These are phyloP conservation scores for Xiphophorus hellerii DNA, from an alignment of 2,113 vertebrate species.

Conservation along the genomic window DNA sequence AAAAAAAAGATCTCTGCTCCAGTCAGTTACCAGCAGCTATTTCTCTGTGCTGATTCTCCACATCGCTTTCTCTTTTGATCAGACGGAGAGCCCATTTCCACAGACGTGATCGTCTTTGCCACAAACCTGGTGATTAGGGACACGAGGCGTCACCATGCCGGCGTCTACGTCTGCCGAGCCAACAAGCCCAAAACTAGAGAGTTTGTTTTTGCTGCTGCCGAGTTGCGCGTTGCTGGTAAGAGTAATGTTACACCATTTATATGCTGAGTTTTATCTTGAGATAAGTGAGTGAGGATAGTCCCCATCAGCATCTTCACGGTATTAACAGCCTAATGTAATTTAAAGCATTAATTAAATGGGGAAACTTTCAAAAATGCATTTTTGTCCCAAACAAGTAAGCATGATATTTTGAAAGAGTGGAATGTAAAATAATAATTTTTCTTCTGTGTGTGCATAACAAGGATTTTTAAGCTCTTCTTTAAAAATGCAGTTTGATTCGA, in stretches of 20 bases:
- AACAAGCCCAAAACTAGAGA: conserved; percentile 94
- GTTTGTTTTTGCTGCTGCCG: conserved; percentile 88
- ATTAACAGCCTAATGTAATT: neutral
- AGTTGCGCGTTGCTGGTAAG: conserved; percentile 92
- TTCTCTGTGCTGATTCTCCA: conserved; percentile 12
- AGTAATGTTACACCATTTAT: neutral
- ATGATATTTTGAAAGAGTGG: neutral
- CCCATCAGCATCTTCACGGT: neutral
- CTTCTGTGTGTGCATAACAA: neutral
- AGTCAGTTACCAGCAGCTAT: neutral
- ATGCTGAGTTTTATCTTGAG: neutral
- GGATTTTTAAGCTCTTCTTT: neutral
- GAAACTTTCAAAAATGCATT: neutral
- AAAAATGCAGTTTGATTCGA: neutral
- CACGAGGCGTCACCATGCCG: conserved; percentile 88
- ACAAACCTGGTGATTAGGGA: conserved; percentile 92
- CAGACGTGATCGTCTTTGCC: conserved; percentile 91
- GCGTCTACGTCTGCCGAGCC: conserved; percentile 93
- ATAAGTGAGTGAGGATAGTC: neutral
- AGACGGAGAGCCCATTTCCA: conserved; percentile 94
- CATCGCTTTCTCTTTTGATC: conserved; percentile 44
- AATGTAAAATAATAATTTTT: neutral
- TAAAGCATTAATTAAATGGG: neutral
- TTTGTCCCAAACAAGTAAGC: too few species aligned
- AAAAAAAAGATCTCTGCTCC: conserved; percentile 11